A percentile compares a stretch with the other conserved stretches of the same genome.
phyloP scores from a whole-genome alignment of 2,888 invertebrate species.

The Lacanobia wlatinum region DNA sequence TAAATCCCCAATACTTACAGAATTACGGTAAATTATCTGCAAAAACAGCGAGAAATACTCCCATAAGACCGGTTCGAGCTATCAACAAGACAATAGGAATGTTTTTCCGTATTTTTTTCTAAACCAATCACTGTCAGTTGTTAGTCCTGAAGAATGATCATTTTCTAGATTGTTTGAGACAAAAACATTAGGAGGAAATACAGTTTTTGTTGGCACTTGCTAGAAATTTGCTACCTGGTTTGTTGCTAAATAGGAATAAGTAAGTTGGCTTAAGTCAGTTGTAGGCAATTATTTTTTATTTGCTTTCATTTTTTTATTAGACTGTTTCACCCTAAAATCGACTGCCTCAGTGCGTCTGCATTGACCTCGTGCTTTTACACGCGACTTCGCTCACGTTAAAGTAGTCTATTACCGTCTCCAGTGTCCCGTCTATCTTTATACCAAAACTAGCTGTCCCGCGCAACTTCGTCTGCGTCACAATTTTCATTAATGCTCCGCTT shows the following conservation, averaged over 20 bases:
- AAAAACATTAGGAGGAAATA: conserved; percentile 47
- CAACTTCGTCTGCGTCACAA: too few species aligned
- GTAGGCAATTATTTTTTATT: neutral
- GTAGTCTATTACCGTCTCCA: too few species aligned
- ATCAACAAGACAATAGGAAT: conserved; percentile 41
- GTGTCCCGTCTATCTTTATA: too few species aligned
- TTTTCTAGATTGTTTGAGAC: conserved; percentile 23
- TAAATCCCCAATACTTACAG: neutral
- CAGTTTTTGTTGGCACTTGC: conserved; percentile 20
- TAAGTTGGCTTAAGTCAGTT: neutral
- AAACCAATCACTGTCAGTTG: conserved; percentile 30
- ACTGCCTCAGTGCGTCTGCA: too few species aligned
- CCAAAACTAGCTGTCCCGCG: too few species aligned
- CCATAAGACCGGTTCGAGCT: conserved; percentile 39
- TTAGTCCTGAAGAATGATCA: conserved; percentile 15
- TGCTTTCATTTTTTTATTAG: neutral
- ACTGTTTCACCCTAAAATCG: too few species aligned
- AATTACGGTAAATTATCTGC: conserved; percentile 27
- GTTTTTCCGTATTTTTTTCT: conserved; percentile 57
- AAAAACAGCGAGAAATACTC: conserved; percentile 36
- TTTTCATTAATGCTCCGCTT: too few species aligned
- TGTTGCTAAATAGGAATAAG: neutral
- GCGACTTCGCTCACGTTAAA: too few species aligned
- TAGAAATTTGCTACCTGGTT: conserved; percentile 17
- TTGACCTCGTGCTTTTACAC: too few species aligned